Evolutionary conservation across 2,888 invertebrate species (phyloP), one percentile per base, ranked within the genome.

Genomic region (Agrochola lychnidis): DNA sequence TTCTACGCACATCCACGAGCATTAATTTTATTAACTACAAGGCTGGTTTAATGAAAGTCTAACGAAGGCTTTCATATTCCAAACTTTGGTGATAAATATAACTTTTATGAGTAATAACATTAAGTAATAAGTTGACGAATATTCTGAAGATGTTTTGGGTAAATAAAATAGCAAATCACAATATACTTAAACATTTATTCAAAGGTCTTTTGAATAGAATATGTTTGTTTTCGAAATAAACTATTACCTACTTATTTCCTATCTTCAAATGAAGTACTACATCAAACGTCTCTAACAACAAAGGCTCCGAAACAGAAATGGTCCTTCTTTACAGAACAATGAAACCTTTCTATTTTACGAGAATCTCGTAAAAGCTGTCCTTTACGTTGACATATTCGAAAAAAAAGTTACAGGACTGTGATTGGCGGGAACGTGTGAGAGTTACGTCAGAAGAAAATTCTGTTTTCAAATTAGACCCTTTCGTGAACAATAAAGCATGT

Each of bases 381-480:
- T 86, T 83, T 69, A 68, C 73, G 63, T 76, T 70, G 70, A 83
- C 84, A 86, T 82, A 81, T 84, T 74, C 79, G 59, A 66, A 87
- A 87, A 85, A 87, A 87, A 85, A 84, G 73, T 83, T 66, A 61
- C 67, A 61, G 78, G 72, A 73, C 81, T 88, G 85, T 89, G 88
- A 91, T 91, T 90, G 89, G 89, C 82, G 80, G 78, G 73, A 82
- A 82, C 88, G 87, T 89, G 89, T 88, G 88, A 89, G 88, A 83
- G 90, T 90, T 88, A 90, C 82, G 78, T 89, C 85, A 83, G 84
- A 85, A 84, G 82, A 69, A 86, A 79, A 86, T 88, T 91, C 87
- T 88, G 87, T 90, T 90, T 91, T 89, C 83, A 88, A 90, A 90
- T 90, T 88, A 57, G 40, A 57, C 42, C 19, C 48, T 63, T 70